These are phyloP conservation scores for Pituophis catenifer DNA, from an alignment of 2,113 vertebrate species.

Conservation along the genomic window DNA sequence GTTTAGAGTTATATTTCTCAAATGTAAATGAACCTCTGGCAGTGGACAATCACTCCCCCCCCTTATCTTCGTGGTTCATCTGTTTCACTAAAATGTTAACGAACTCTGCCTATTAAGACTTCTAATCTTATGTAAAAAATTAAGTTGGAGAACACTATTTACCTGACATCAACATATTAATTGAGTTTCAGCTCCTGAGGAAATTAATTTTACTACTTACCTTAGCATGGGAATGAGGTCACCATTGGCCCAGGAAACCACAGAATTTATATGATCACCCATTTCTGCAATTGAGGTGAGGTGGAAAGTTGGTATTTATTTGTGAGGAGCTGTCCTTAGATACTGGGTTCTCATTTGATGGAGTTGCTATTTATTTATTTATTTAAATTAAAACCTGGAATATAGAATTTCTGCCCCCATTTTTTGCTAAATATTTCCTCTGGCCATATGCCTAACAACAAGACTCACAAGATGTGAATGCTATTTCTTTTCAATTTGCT, in stretches of 20 bases:
- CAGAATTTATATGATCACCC: neutral
- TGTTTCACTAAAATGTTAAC: conserved; percentile 11
- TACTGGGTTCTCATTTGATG: neutral
- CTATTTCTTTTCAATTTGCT: neutral
- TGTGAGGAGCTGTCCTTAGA: neutral
- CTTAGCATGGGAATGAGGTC: conserved; percentile 8
- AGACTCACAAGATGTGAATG: neutral
- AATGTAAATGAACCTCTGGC: conserved; percentile 10
- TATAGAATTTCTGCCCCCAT: neutral
- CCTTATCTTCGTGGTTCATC: conserved; percentile 7
- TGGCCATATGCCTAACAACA: neutral
- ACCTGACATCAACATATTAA: conserved; percentile 18
- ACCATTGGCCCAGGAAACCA: neutral
- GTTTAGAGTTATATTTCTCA: neutral
- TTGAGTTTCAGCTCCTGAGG: conserved; percentile 15
- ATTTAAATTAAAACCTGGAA: neutral
- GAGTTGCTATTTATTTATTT: neutral
- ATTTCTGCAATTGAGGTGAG: neutral
- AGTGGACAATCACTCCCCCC: neutral
- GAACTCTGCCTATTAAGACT: neutral
- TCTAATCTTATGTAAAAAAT: conserved; percentile 4
- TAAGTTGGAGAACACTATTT: conserved; percentile 13
- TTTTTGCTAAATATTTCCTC: neutral
- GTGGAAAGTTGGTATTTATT: neutral
- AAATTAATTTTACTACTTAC: conserved; percentile 13